These are phyloP conservation scores for Antheraea pernyi DNA, from an alignment of 1,140 invertebrate species.

Conservation along the genomic window DNA sequence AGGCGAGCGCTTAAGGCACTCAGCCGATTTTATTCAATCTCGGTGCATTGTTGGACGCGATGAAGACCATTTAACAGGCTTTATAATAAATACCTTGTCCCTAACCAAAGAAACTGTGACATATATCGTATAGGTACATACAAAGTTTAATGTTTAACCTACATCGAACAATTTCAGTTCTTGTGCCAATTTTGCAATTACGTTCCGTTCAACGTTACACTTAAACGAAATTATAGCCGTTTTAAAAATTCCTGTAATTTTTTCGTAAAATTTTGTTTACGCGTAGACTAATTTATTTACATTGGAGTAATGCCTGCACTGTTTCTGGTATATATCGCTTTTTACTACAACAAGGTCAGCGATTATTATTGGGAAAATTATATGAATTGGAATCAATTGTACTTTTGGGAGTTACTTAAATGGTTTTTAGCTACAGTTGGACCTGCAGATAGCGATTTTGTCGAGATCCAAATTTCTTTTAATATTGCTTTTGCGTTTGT, in stretches of 20 bases:
- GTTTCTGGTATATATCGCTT: slow-evolving; percentile 1
- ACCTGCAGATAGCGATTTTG: no score
- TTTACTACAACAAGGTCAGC: not conserved
- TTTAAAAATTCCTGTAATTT: not conserved
- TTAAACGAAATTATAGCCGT: not conserved
- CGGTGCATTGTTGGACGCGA: no score
- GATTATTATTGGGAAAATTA: not conserved
- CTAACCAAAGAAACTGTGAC: not conserved
- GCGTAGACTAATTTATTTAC: not conserved
- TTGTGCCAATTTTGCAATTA: not conserved
- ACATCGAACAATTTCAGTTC: not conserved
- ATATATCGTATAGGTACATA: not conserved
- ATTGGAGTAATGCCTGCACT: not conserved
- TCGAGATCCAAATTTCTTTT: no score
- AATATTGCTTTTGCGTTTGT: no score
- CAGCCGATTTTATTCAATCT: no score
- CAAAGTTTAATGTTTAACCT: not conserved
- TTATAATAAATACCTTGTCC: not conserved
- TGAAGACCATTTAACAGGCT: no score
- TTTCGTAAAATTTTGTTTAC: not conserved
- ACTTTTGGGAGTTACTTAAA: no score
- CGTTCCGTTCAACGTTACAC: not conserved
- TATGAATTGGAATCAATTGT: no score
- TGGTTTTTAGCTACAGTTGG: no score
- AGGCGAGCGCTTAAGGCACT: no score